Percentiles rank a stretch among this genome's conserved stretches.
Conservation (phyloP, 2,113 vertebrate genomes). For the Phasianus colchicus region DNA sequence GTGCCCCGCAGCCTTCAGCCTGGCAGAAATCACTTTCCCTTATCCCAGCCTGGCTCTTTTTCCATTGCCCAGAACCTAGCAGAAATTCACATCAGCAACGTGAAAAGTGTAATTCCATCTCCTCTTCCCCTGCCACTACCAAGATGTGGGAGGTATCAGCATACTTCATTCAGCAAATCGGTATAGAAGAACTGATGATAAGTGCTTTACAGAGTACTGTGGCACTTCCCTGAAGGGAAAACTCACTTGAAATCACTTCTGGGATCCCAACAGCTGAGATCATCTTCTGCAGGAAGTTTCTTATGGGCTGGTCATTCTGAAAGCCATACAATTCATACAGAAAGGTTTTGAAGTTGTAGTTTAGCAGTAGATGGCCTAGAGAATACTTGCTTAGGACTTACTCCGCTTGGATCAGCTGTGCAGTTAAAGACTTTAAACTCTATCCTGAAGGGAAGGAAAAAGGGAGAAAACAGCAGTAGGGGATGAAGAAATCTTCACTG, state of each 20-base stretch:
- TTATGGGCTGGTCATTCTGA: constrained; percentile 45
- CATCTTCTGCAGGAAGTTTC: constrained; percentile 74
- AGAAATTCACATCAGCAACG: background rate
- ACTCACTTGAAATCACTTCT: constrained; percentile 83
- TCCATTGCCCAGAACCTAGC: background rate
- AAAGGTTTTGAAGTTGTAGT: background rate
- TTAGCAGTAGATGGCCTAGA: background rate
- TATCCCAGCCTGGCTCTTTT: background rate
- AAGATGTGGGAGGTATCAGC: background rate
- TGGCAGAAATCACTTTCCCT: background rate
- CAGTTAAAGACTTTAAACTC: constrained; percentile 50
- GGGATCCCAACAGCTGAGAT: constrained; percentile 79
- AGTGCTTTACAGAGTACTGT: rapidly evolving
- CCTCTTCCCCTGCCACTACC: background rate
- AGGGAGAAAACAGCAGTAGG: background rate
- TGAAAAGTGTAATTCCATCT: background rate
- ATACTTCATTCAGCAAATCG: background rate
- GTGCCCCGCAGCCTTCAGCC: rapidly evolving
- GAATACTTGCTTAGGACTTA: constrained; percentile 12
- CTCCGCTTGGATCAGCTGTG: constrained; percentile 29
- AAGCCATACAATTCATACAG: background rate
- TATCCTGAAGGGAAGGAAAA: constrained; percentile 19
- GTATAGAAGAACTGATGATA: background rate
- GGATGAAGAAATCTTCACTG: background rate
- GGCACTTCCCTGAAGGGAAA: background rate